Base-by-base conservation (phyloP, 2,797 vertebrate species). In the Pantherophis alleghaniensis region DNA sequence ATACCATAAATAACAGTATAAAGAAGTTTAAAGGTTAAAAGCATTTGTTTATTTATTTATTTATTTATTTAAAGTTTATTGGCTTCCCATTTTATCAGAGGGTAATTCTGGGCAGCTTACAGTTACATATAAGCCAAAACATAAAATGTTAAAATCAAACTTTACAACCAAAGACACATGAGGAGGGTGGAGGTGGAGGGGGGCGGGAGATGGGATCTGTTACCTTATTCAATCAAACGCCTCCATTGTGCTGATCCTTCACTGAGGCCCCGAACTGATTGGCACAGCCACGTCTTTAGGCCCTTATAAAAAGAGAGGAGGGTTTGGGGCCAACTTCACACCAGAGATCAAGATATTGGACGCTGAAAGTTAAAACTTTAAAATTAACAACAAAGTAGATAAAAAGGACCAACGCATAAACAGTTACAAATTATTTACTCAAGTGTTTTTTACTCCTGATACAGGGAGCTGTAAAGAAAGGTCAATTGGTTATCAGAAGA, bases 131-230 rank as follows among this genome's bases (percentile, higher is more conserved):
- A n/a, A 32, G n/a, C 26, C 7, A 32, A 69, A 69, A 69, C 14
- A 32, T 32, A 32, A 69, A 32, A 32, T 32, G 14, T 69, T 69
- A 69, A 32, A 69, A 32, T 7, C 66, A 69, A 18, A 69, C n/a
- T 7, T 32, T 69, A 69, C 13, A 69, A 69, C 14, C 66, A 69
- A 69, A 32, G n/a, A 69, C n/a, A 32, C 63, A 32, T 0, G 14
- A 11, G 61, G 26, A 60, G 7, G 59, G 1, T 4, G 26, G 60
- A 16, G 1, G 60, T 61, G 60, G 24, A 63, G 3, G 2, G 26
- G 4, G 1, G 3, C 10, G 0, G 1, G 56, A 57, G 60, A 11
- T n/a, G n/a, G n/a, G n/a, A 69, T 32, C n/a, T 69, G n/a, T 7
- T 69, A 32, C 10, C 51, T 69, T 69, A 69, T 5, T 69, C n/a